Conservation (phyloP, 1,140 invertebrate genomes). For the Oryzaephilus surinamensis region DNA sequence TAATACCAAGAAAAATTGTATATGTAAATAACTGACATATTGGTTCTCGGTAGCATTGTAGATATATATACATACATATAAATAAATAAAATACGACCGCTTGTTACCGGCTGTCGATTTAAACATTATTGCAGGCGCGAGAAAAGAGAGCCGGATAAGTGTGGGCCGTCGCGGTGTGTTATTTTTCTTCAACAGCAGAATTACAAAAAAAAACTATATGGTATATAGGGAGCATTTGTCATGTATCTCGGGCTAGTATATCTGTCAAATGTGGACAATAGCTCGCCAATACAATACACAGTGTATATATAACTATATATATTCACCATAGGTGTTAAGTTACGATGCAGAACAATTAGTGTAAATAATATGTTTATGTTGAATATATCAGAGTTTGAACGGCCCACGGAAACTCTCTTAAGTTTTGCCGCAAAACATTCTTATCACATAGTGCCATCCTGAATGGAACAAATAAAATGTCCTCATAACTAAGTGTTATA, state of each 20-base stretch:
- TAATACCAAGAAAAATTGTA: no score
- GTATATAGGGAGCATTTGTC: constrained; percentile 23
- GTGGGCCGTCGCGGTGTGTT: constrained; percentile 22
- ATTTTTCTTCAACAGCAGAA: constrained; percentile 20
- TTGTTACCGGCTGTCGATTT: constrained; percentile 22
- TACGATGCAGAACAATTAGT: constrained; percentile 30
- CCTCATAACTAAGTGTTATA: no score
- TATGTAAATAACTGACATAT: constrained; percentile 23
- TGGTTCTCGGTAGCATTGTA: constrained; percentile 21
- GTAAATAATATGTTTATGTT: constrained; percentile 29
- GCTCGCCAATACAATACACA: constrained; percentile 20
- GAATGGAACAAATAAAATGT: no score
- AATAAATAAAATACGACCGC: constrained; percentile 18
- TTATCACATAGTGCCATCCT: no score
- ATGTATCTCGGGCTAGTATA: constrained; percentile 24
- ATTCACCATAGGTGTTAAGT: constrained; percentile 30
- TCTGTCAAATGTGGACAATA: constrained; percentile 27
- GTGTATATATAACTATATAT: no score
- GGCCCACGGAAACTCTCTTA: no score
- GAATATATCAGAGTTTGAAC: no score
- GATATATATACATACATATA: no score
- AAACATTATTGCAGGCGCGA: constrained; percentile 21
- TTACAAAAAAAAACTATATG: no score
- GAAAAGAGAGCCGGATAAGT: constrained; percentile 10
- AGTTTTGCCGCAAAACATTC: no score